Conservation (phyloP, 2,888 invertebrate genomes). For the Ochlodes sylvanus region DNA sequence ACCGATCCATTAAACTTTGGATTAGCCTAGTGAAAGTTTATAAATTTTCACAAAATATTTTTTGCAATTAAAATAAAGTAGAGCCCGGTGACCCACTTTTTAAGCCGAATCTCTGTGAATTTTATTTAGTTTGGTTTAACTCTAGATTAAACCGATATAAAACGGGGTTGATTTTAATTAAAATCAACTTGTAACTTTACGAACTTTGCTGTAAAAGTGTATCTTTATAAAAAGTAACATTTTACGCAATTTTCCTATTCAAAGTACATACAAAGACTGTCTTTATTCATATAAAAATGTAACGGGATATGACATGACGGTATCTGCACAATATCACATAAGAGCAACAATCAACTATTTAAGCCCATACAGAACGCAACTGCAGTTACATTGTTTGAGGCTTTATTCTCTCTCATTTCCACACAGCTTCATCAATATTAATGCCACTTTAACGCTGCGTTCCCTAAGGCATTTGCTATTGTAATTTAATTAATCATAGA, state of each 20-base stretch:
- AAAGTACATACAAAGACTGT: too few species aligned
- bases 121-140: neutral
- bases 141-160: neutral
- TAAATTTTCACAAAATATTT: neutral
- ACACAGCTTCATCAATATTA: slow-evolving; percentile 15
- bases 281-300: too few species aligned
- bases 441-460: slow-evolving; percentile 2
- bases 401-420: neutral
- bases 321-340: neutral
- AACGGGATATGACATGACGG: too few species aligned
- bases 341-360: neutral
- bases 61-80: neutral
- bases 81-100: neutral
- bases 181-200: neutral
- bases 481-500: too few species aligned
- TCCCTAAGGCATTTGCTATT: too few species aligned
- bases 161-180: neutral
- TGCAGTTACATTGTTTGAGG: slow-evolving; percentile 9
- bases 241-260: too few species aligned
- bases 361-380: neutral
- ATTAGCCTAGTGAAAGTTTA: too few species aligned
- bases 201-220: neutral
- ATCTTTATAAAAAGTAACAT: too few species aligned
- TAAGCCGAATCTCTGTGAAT: neutral
- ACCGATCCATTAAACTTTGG: slow-evolving; percentile 1